These are phyloP conservation scores for Chionis minor DNA, from an alignment of 2,113 vertebrate species.

Conservation along the genomic window DNA sequence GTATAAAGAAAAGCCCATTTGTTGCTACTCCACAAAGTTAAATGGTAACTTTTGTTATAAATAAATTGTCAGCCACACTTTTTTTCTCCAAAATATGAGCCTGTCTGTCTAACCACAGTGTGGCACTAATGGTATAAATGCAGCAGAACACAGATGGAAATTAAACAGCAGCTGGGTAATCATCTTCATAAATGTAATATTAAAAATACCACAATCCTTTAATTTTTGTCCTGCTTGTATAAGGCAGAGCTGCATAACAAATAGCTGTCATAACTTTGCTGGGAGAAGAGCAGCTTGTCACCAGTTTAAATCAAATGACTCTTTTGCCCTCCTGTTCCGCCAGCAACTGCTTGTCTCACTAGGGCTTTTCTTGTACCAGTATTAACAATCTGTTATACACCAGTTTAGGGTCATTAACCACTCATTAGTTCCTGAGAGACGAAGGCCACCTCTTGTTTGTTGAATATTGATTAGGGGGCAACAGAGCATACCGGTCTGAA, in stretches of 20 bases:
- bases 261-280: not conserved
- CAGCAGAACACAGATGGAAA: conserved; percentile 57
- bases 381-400: conserved; percentile 32
- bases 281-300: not conserved
- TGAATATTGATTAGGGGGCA: conserved; percentile 44
- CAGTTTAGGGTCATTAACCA: conserved; percentile 24
- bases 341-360: not conserved
- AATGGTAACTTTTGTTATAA: too few species aligned
- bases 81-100: not conserved
- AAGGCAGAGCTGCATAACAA: conserved; percentile 38
- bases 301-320: conserved; percentile 14
- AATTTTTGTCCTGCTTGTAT: conserved; percentile 41
- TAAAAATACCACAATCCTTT: conserved; percentile 45
- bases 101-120: conserved; percentile 57
- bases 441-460: conserved; percentile 3
- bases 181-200: conserved; percentile 61
- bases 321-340: conserved; percentile 19
- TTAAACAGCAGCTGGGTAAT: conserved; percentile 52
- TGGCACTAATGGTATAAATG: conserved; percentile 61
- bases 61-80: not conserved
- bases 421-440: conserved; percentile 16
- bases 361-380: not conserved
- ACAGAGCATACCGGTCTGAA: not conserved
- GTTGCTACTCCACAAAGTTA: not conserved
- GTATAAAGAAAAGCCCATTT: not conserved